phyloP scores from a whole-genome alignment of 2,797 vertebrate genomes.

The Pangasius djambal region DNA sequence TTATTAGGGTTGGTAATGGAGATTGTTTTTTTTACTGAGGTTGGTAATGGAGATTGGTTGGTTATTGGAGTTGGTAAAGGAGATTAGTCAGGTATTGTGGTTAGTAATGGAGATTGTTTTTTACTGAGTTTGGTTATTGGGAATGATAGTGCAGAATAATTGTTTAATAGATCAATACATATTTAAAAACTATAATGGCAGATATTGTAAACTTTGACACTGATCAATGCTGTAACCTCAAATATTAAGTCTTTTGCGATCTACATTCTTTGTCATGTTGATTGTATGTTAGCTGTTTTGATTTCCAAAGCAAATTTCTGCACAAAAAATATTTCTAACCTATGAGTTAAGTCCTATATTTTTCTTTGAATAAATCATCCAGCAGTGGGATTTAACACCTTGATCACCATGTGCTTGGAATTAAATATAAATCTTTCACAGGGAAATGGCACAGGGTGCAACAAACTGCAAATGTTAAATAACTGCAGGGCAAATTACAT shows the following conservation, averaged over 20 bases:
- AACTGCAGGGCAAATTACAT: conserved; percentile 52
- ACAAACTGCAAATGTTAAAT: conserved; percentile 53
- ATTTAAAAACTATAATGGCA: neutral
- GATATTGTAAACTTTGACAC: neutral
- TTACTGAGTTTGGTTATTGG: neutral
- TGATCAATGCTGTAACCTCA: neutral
- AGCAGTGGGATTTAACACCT: conserved; percentile 20
- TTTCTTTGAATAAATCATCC: conserved; percentile 17
- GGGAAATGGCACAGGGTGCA: conserved; percentile 49
- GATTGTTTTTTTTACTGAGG: neutral
- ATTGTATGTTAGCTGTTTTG: neutral
- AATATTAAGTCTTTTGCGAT: neutral
- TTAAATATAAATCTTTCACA: conserved; percentile 33
- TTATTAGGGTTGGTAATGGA: neutral
- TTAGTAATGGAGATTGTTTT: neutral
- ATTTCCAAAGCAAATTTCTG: neutral
- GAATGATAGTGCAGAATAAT: neutral
- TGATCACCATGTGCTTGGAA: neutral
- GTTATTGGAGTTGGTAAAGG: neutral
- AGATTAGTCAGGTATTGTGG: neutral
- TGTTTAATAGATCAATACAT: neutral
- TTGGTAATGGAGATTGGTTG: neutral
- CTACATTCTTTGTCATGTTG: neutral
- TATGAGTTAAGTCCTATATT: neutral
- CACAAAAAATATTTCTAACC: neutral